These are phyloP conservation scores for Apaloderma vittatum DNA, from an alignment of 2,113 vertebrate species.

Conservation along the genomic window DNA sequence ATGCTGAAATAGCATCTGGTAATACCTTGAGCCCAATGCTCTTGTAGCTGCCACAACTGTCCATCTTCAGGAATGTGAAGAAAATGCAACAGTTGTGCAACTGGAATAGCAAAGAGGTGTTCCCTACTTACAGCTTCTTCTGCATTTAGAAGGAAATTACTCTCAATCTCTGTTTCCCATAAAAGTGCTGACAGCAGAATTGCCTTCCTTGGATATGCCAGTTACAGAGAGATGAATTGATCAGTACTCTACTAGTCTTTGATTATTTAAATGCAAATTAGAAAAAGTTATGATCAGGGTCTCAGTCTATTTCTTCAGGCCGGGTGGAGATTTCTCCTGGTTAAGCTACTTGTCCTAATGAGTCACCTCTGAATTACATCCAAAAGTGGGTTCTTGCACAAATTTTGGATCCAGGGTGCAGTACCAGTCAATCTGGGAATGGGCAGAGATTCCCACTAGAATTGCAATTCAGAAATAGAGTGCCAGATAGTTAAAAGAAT, in stretches of 20 bases:
- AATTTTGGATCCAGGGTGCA: neutral
- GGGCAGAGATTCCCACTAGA: neutral
- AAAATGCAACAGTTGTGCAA: neutral
- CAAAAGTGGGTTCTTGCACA: neutral
- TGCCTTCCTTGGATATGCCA: neutral
- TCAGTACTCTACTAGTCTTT: neutral
- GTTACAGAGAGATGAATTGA: neutral
- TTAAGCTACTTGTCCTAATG: neutral
- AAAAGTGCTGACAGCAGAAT: neutral
- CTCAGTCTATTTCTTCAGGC: neutral
- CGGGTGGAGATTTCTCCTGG: neutral
- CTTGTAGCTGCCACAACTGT: neutral
- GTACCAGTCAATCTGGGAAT: neutral
- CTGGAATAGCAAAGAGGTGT: neutral
- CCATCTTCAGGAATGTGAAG: neutral
- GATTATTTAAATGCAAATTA: neutral
- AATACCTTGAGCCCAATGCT: neutral
- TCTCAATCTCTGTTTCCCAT: neutral
- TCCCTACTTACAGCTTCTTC: neutral
- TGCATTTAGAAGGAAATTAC: neutral
- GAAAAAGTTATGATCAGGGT: neutral
- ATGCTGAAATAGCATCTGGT: neutral
- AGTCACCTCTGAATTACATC: neutral
- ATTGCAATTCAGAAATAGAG: neutral
- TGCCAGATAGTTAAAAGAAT: neutral